Base-by-base conservation (phyloP, 2,888 invertebrate genomes). In the Chrysina gloriosa region DNA sequence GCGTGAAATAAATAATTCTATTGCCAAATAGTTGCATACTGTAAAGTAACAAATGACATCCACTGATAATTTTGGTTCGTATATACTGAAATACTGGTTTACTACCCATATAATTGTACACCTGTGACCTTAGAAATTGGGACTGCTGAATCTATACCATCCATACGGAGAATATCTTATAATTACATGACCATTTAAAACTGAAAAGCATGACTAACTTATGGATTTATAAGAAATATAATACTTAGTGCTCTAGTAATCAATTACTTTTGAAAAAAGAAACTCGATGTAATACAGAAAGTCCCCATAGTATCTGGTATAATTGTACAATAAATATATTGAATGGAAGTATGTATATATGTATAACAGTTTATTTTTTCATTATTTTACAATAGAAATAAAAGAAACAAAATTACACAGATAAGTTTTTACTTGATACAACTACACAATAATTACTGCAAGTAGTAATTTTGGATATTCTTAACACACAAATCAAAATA, bases 371-470 rank as follows among this genome's bases (percentile, higher is more conserved):
- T 58, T 58, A 39, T 25, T 58, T 58, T 21, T 58, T 29, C 7
- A 21, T 48, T 31, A 11, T 23, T 58, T 42, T 61, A 61, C 58
- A 61, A 61, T 61, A 61, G 58, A 61, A 61, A 52, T 52, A 61
- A 50, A 56, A 61, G 42, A 61, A n/a, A n/a, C 16, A 61, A 61
- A 61, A 42, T 21, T 56, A 36, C 29, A 61, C 25, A 19, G 19
- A 61, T 25, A 14, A 27, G 11, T 29, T 52, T 31, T 42, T 61
- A 42, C 27, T 42, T 61, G 16, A 42, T 42, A 42, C 42, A 61
- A 36, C 42, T 39, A 21, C 42, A 58, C 58, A 58, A 14, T 31
- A 31, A 39, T 39, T 23, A 25, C 42, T 61, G 58, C 58, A 61
- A 61, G 27, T 42, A 61, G 58, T 61, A 61, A 11, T 61, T 42